Conservation (phyloP, 2,888 invertebrate species). For the Drosophila monieri region DNA sequence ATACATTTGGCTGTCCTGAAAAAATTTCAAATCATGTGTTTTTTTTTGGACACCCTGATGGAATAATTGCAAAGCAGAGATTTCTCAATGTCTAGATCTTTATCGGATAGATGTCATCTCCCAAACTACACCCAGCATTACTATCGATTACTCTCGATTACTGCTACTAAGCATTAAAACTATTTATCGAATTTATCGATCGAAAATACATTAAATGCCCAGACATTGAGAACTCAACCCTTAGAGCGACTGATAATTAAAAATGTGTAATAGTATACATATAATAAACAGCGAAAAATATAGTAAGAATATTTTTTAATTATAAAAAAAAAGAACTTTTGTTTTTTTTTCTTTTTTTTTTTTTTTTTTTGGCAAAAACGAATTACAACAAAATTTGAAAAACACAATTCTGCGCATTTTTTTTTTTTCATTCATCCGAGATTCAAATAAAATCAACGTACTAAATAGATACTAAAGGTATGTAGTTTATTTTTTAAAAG, state of each 20-base stretch:
- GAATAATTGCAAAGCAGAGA: constrained; percentile 55
- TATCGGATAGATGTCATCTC: constrained; percentile 4
- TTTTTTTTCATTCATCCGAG: constrained; percentile 33
- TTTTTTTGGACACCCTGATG: constrained; percentile 54
- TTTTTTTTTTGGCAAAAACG: constrained; percentile 60
- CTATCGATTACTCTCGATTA: constrained; percentile 27
- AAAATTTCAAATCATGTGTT: constrained; percentile 4
- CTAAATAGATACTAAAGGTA: constrained; percentile 3
- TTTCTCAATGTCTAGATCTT: constrained; percentile 30
- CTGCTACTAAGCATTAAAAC: constrained; percentile 26
- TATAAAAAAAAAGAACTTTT: neutral
- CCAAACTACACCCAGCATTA: constrained; percentile 30
- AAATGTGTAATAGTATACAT: constrained; percentile 18
- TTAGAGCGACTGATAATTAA: constrained; percentile 19
- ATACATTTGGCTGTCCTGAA: constrained; percentile 12
- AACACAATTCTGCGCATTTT: constrained; percentile 77
- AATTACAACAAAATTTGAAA: constrained; percentile 83
- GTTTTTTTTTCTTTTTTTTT: constrained; percentile 10
- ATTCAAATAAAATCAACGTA: constrained; percentile 42
- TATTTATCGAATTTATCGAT: constrained; percentile 15
- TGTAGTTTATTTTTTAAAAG: constrained; percentile 7
- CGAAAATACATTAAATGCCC: constrained; percentile 14
- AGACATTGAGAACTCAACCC: constrained; percentile 41
- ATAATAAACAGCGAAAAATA: constrained; percentile 44
- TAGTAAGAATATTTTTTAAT: constrained; percentile 14